Percentiles rank a stretch among this genome's conserved stretches.
Conservation (phyloP, 2,888 invertebrate species). For the Rotaria sp. region DNA sequence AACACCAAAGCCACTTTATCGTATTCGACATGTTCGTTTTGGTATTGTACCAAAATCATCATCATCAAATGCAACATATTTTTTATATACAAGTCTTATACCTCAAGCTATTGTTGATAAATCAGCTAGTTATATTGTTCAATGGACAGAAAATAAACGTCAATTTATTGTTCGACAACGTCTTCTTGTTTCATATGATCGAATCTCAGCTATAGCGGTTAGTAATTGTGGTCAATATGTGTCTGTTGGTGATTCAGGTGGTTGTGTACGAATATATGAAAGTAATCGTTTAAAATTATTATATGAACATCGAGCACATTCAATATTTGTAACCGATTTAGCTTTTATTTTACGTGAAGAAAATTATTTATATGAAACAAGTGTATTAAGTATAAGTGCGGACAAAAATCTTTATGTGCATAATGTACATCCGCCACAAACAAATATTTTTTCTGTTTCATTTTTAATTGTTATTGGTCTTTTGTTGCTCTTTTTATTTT, state of each 20-base stretch:
- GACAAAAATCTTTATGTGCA: constrained; percentile 25
- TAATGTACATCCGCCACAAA: constrained; percentile 5
- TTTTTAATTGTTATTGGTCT: constrained; percentile 6
- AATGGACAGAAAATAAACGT: constrained; percentile 21
- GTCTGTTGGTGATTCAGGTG: background rate
- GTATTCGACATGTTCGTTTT: constrained; percentile 29
- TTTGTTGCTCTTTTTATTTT: background rate
- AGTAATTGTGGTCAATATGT: constrained; percentile 2
- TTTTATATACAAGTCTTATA: background rate
- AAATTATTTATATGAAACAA: constrained; percentile 23
- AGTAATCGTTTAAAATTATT: background rate
- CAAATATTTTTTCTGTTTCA: constrained; percentile 8
- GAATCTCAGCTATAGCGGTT: background rate
- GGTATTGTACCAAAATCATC: background rate
- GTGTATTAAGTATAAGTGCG: constrained; percentile 14
- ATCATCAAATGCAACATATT: background rate
- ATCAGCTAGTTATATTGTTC: constrained; percentile 13
- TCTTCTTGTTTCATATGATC: background rate
- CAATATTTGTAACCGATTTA: constrained; percentile 23
- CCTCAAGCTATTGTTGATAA: background rate
- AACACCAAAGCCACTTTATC: background rate
- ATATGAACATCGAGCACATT: constrained; percentile 5
- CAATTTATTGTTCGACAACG: background rate
- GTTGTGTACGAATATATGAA: constrained; percentile 25
- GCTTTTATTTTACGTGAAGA: background rate